Evolutionary conservation across 2,797 vertebrate genomes (phyloP).

Genomic region (Florisuga fusca): DNA sequence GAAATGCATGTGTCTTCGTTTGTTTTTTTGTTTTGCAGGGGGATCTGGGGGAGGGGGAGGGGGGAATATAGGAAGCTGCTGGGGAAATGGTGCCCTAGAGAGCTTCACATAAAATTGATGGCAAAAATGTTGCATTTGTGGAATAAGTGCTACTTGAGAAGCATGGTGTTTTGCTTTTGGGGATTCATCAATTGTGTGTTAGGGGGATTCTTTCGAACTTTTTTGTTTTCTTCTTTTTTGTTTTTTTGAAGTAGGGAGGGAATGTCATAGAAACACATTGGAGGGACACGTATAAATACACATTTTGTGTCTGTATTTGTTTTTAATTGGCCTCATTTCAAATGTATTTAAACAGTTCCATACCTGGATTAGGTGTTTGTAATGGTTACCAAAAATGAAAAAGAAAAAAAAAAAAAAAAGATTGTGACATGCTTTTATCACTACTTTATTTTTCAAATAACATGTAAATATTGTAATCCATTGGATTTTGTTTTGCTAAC

Average conservation of each 20-base stretch:
- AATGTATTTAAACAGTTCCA: slow-evolving; percentile 82
- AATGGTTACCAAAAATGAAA: slow-evolving; percentile 81
- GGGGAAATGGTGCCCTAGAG: slow-evolving; percentile 71
- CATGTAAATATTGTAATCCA: slow-evolving; percentile 99
- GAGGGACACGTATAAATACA: slow-evolving; percentile 77
- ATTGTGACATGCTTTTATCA: slow-evolving; percentile 98
- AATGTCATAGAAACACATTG: slow-evolving; percentile 70
- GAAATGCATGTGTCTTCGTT: slow-evolving; percentile 77
- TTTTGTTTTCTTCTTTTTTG: background rate
- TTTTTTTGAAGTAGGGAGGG: slow-evolving; percentile 71
- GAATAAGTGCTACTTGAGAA: slow-evolving; percentile 83
- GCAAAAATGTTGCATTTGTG: slow-evolving; percentile 79
- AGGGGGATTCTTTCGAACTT: slow-evolving; percentile 36
- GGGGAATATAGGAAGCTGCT: slow-evolving; percentile 58
- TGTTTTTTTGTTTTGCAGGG: slow-evolving; percentile 56
- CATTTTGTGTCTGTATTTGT: slow-evolving; percentile 81
- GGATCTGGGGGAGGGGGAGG: slow-evolving; percentile 40
- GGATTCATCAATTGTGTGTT: slow-evolving; percentile 74
- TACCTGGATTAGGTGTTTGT: slow-evolving; percentile 83
- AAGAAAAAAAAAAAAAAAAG: slow-evolving; percentile 80
- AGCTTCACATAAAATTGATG: slow-evolving; percentile 79
- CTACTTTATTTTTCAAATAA: slow-evolving; percentile 92
- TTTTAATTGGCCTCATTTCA: slow-evolving; percentile 83
- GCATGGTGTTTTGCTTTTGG: slow-evolving; percentile 81
- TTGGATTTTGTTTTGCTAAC: slow-evolving; percentile 97